These are phyloP conservation scores for Eristalinus sepulchralis DNA, from an alignment of 2,888 invertebrate species.

Conservation along the genomic window DNA sequence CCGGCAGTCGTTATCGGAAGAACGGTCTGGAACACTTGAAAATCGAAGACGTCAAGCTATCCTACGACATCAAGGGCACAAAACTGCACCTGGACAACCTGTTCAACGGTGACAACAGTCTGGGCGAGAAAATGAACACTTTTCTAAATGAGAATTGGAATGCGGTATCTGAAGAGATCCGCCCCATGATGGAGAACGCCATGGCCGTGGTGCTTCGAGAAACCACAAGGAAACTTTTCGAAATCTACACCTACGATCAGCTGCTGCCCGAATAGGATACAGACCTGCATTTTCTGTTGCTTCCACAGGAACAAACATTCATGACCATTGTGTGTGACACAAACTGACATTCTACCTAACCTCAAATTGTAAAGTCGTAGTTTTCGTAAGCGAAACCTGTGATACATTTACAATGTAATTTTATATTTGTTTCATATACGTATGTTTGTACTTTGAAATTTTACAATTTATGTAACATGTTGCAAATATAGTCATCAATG, in stretches of 20 bases:
- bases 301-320: too few relatives aligned
- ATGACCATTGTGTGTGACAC: background rate
- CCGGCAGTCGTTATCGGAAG: conserved; percentile 83
- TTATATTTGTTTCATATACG: background rate
- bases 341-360: background rate
- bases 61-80: conserved; percentile 86
- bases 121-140: conserved; percentile 87
- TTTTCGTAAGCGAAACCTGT: background rate
- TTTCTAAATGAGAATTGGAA: conserved; percentile 91
- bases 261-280: conserved; percentile 81
- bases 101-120: conserved; percentile 86
- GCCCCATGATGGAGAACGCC: conserved; percentile 86
- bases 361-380: background rate
- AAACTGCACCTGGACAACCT: conserved; percentile 86
- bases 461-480: background rate
- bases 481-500: too few relatives aligned
- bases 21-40: conserved; percentile 82
- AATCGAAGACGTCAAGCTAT: conserved; percentile 85
- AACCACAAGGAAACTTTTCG: conserved; percentile 84
- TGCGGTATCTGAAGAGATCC: conserved; percentile 86
- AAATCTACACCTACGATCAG: conserved; percentile 83
- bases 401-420: background rate
- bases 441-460: too few relatives aligned
- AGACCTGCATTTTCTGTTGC: too few relatives aligned
- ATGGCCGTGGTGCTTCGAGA: conserved; percentile 83